Base-by-base conservation (phyloP, 2,113 vertebrate genomes). In the Turdus rufiventris region DNA sequence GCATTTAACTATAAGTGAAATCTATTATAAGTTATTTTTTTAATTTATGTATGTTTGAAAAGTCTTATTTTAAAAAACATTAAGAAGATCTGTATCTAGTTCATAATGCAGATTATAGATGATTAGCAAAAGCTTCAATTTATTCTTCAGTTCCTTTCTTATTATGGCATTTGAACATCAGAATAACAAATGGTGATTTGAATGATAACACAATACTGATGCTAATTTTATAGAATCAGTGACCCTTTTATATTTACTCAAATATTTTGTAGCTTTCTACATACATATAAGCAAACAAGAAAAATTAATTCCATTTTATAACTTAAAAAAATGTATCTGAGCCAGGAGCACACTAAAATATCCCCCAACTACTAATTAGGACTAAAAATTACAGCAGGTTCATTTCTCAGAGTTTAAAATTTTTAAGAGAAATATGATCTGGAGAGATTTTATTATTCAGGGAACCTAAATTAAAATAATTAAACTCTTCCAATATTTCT, bases 401-500 rank as follows among this genome's bases (percentile, higher is more conserved):
- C 3, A 25, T 70, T 86, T 94, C 75, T 86, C 53, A 76, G 33
- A 62, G 14, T 70, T 89, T 70, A 50, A 78, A 86, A 29, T 53
- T 85, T 96, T 96, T 68, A 73, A 70, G 18, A 61, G 48, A 23
- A 93, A 84, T 88, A 76, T 82, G 34, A 36, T 80, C 60, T 65
- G 18, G 29, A 21, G 6, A 88, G 34, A 61, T 93, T 92, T 91
- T 87, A 45, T 83, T 94, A 85, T 91, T 93, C 74, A 79, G 15
- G 34, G 7, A 96, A 91, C 20, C 51, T 82, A 13, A 91, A 88
- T n/a, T 12, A 95, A 96, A 95, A 92, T 85, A 87, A 95, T 89
- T 89, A 89, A 72, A 60, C 45, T 94, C 38, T 91, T 53, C 14
- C 70, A 51, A 57, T 63, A 77, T 93, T 96, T 94, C 62, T 93